A percentile compares a stretch with the other conserved stretches of the same genome.
phyloP scores from a whole-genome alignment of 2,113 vertebrate genomes.

The Phycodurus eques region DNA sequence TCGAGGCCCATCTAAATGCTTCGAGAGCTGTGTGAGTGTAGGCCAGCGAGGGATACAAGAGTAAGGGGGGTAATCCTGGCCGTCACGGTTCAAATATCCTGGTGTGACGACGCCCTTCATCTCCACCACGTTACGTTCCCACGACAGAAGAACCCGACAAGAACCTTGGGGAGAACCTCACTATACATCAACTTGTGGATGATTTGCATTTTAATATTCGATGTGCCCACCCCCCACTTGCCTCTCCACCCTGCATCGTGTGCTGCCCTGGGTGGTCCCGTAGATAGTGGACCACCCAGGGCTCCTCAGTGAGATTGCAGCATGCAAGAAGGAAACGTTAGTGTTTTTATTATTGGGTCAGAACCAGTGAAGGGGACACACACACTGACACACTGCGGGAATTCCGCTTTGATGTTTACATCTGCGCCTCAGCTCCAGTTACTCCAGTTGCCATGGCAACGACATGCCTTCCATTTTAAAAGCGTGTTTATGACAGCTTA shows the following conservation, averaged over 20 bases:
- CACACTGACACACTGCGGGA: background rate
- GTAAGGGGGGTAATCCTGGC: too few species aligned
- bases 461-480: too few species aligned
- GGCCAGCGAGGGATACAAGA: too few species aligned
- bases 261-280: background rate
- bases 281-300: background rate
- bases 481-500: too few species aligned
- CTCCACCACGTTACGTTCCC: too few species aligned
- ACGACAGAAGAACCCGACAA: too few species aligned
- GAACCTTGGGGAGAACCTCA: background rate
- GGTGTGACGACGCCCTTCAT: too few species aligned
- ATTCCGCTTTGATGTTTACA: background rate
- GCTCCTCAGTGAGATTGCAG: background rate
- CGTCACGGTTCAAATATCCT: too few species aligned
- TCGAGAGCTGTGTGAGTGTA: too few species aligned
- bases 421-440: background rate
- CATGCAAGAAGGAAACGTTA: background rate
- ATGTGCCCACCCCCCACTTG: too few species aligned
- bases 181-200: background rate
- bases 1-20: too few species aligned
- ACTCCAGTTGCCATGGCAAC: background rate
- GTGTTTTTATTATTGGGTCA: too few species aligned
- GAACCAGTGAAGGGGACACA: background rate
- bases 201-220: background rate
- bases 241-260: background rate